Percentiles rank a stretch among this genome's conserved stretches.
phyloP scores from a whole-genome alignment of 2,113 vertebrate genomes.

The Ameiurus melas region DNA sequence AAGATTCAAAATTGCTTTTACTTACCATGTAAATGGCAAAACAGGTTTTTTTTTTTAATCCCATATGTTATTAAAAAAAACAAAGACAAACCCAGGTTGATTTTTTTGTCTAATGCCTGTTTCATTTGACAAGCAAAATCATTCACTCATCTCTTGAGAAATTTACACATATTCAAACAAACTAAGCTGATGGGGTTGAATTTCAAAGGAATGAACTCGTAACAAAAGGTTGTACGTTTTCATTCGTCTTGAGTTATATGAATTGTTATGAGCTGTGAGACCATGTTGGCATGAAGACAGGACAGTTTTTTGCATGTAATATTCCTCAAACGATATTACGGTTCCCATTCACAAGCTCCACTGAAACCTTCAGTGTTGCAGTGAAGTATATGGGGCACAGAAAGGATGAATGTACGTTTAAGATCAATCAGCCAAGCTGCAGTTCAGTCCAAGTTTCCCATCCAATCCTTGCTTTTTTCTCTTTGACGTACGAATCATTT shows the following conservation, averaged over 20 bases:
- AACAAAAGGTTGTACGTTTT: not conserved
- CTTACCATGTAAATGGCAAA: not conserved
- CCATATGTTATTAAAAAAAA: not conserved
- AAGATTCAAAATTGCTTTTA: not conserved
- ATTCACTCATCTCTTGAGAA: not conserved
- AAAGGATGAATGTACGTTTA: slow-evolving; percentile 23
- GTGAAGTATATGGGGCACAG: slow-evolving; percentile 9
- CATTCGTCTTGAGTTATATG: not conserved
- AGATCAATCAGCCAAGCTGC: slow-evolving; percentile 29
- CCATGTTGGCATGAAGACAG: slow-evolving; percentile 12
- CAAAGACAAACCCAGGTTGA: not conserved
- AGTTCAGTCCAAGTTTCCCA: slow-evolving; percentile 25
- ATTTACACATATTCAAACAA: not conserved
- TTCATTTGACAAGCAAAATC: not conserved
- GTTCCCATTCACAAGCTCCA: slow-evolving; percentile 21
- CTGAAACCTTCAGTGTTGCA: slow-evolving; percentile 18
- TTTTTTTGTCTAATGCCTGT: not conserved
- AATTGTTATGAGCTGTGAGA: not conserved
- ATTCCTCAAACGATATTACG: slow-evolving; percentile 6
- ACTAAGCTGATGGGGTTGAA: not conserved
- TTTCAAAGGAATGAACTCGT: too few species aligned
- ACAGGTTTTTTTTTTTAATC: not conserved
- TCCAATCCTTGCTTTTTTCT: slow-evolving; percentile 41
- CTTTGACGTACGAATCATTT: slow-evolving; percentile 16
- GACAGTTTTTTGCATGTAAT: slow-evolving; percentile 1